Percentiles rank a stretch among this genome's conserved stretches.
These are phyloP conservation scores for Capitella teleta DNA, from an alignment of 1,140 invertebrate genomes.

Conservation along the genomic window DNA sequence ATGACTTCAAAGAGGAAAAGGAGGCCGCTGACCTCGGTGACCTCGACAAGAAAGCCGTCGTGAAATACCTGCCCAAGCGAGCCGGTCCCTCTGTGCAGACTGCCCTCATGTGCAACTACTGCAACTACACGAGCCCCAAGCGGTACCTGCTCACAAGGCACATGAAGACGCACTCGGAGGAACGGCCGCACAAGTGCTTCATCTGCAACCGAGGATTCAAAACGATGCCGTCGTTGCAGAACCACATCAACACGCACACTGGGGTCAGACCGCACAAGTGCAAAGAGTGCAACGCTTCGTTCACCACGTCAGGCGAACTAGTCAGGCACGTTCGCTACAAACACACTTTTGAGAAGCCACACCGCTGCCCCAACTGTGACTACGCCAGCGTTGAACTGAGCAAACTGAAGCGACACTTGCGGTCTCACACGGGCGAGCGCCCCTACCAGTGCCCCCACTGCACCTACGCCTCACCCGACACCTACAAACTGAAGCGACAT, in stretches of 20 bases:
- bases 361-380: slow-evolving; percentile 87
- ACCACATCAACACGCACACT: slow-evolving; percentile 93
- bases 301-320: slow-evolving; percentile 90
- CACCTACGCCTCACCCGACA: slow-evolving; percentile 93
- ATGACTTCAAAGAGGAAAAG: slow-evolving; percentile 48
- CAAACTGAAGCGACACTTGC: slow-evolving; percentile 82
- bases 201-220: slow-evolving; percentile 93
- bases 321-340: slow-evolving; percentile 73
- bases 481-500: slow-evolving; percentile 88
- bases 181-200: slow-evolving; percentile 84
- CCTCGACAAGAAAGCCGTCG: slow-evolving; percentile 39
- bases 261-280: slow-evolving; percentile 89
- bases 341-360: slow-evolving; percentile 90
- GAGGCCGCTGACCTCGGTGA: slow-evolving; percentile 54
- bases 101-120: slow-evolving; percentile 67
- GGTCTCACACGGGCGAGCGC: slow-evolving; percentile 64
- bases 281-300: slow-evolving; percentile 81
- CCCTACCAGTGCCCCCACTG: slow-evolving; percentile 72
- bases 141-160: slow-evolving; percentile 80
- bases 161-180: slow-evolving; percentile 91
- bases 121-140: slow-evolving; percentile 79
- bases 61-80: slow-evolving; percentile 58
- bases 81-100: slow-evolving; percentile 56
- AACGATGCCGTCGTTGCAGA: slow-evolving; percentile 80
- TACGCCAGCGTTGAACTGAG: slow-evolving; percentile 89